phyloP scores from a whole-genome alignment of 1,140 invertebrate genomes.

The Drosophila oshimai region DNA sequence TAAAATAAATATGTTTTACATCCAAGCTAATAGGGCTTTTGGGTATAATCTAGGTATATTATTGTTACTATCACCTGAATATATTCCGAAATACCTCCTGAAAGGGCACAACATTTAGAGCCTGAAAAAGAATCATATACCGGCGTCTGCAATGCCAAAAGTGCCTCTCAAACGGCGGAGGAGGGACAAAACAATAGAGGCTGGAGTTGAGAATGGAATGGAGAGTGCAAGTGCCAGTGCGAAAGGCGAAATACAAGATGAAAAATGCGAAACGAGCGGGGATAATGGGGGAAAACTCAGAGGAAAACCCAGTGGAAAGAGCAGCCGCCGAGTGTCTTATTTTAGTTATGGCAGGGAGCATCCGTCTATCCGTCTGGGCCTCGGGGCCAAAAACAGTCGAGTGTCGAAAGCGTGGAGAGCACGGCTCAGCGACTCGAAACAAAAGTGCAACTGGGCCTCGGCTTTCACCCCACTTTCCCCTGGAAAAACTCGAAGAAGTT shows the following conservation, averaged over 20 bases:
- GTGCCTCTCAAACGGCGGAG: slow-evolving; percentile 24
- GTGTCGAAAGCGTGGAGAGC: slow-evolving; percentile 28
- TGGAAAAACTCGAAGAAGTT: slow-evolving; percentile 52
- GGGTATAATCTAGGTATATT: no score
- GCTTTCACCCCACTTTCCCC: neutral
- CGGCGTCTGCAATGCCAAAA: slow-evolving; percentile 18
- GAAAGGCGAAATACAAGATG: neutral
- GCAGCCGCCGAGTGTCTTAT: slow-evolving; percentile 58
- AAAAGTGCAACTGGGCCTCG: slow-evolving; percentile 52
- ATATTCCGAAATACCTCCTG: no score
- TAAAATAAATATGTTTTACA: no score
- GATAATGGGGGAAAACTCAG: neutral
- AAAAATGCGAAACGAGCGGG: slow-evolving; percentile 3
- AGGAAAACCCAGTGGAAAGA: neutral
- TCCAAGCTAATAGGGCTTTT: no score
- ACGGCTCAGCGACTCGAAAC: slow-evolving; percentile 73
- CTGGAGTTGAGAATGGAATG: slow-evolving; percentile 15
- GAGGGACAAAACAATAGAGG: slow-evolving; percentile 26
- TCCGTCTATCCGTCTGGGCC: slow-evolving; percentile 37
- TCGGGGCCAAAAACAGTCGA: slow-evolving; percentile 20
- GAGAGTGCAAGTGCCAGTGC: neutral
- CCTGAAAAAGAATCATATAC: neutral
- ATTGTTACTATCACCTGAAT: neutral
- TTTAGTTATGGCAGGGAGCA: slow-evolving; percentile 62
- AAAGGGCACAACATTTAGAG: slow-evolving; percentile 14